A percentile compares a stretch with the other conserved stretches of the same genome.
Evolutionary conservation across 2,888 invertebrate genomes (phyloP).

Genomic region (Cephus pygmeus): DNA sequence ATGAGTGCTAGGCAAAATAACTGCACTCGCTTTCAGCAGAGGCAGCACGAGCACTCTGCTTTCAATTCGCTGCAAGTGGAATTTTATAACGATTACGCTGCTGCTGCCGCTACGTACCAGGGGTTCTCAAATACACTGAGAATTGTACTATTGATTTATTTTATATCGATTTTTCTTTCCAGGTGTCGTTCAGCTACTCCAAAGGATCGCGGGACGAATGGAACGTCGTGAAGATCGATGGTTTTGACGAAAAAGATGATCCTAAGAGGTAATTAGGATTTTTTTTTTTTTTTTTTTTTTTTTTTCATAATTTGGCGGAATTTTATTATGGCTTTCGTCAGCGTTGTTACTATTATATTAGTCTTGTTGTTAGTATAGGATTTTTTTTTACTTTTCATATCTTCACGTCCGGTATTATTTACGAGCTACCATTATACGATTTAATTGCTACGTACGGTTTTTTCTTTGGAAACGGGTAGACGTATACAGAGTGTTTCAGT

Average conservation of each 20-base stretch:
- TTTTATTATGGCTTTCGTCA: not conserved
- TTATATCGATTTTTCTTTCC: conserved; percentile 52
- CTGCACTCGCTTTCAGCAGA: not conserved
- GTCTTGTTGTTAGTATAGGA: not conserved
- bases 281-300: conserved; percentile 7
- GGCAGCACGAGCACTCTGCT: not conserved
- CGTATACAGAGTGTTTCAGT: not conserved
- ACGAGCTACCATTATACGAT: not conserved
- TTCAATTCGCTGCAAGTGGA: not conserved
- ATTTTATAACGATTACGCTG: not conserved
- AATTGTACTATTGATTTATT: not conserved
- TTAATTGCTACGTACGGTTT: not conserved
- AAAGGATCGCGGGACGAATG: conserved; percentile 80
- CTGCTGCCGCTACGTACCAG: not conserved
- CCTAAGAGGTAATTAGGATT: conserved; percentile 77
- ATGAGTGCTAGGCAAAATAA: not conserved
- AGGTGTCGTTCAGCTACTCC: conserved; percentile 90
- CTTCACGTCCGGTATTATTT: not conserved
- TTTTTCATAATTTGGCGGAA: conserved; percentile 9
- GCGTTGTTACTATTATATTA: not conserved
- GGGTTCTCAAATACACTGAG: not conserved
- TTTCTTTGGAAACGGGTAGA: not conserved
- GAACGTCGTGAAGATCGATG: conserved; percentile 88
- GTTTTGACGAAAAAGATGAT: conserved; percentile 83
- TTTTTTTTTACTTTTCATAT: not conserved